These are phyloP conservation scores for Tenebrio molitor DNA, from an alignment of 1,140 invertebrate genomes.

Conservation along the genomic window DNA sequence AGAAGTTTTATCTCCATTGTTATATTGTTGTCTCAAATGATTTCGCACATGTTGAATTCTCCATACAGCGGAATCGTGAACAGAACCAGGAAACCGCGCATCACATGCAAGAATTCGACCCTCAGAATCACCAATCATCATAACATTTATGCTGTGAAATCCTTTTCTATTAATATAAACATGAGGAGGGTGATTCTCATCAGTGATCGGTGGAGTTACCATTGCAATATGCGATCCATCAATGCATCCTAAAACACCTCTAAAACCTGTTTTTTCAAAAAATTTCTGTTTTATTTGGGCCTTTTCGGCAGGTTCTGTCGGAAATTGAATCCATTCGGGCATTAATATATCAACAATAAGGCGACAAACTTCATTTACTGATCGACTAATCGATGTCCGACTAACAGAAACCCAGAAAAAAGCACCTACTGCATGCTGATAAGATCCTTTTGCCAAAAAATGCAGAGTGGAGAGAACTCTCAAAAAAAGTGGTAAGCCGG, in stretches of 20 bases:
- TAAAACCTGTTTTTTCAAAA: not conserved
- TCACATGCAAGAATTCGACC: constrained; percentile 13
- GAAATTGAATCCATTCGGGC: not conserved
- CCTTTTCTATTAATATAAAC: constrained; percentile 26
- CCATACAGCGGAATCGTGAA: constrained; percentile 22
- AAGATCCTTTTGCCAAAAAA: not conserved
- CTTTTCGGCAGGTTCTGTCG: not conserved
- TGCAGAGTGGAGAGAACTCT: not conserved
- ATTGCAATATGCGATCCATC: not conserved
- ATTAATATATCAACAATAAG: not conserved
- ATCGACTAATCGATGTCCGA: not conserved
- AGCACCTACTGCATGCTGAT: not conserved
- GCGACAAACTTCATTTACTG: not conserved
- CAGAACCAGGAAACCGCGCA: constrained; percentile 16
- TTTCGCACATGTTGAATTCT: not conserved
- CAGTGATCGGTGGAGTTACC: not conserved
- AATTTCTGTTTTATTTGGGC: not conserved
- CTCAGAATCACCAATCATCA: too few relatives aligned
- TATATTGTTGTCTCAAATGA: not conserved
- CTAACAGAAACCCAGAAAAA: not conserved
- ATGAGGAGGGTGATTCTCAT: not conserved
- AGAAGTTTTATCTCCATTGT: not conserved
- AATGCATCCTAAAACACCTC: not conserved
- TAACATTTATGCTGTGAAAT: too few relatives aligned
- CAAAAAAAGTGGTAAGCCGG: not conserved